phyloP scores from a whole-genome alignment of 2,888 invertebrate genomes.

The Eupithecia abbreviata region DNA sequence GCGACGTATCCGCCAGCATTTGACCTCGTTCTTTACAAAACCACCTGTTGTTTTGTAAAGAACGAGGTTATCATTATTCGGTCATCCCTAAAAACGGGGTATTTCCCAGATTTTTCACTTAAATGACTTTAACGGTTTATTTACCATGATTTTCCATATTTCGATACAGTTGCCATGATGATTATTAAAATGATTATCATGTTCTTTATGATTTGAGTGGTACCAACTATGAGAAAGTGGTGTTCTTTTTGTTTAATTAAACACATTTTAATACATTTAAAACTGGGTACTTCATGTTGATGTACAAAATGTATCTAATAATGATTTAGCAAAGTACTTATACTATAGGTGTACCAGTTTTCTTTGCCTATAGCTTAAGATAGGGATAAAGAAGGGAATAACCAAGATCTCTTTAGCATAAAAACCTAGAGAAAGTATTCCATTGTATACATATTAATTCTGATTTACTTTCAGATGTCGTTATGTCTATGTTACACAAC shows the following conservation, averaged over 20 bases:
- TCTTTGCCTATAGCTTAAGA: neutral
- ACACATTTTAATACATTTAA: neutral
- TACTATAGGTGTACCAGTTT: neutral
- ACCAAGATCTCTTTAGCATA: neutral
- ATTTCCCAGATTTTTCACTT: neutral
- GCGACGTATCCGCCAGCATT: neutral
- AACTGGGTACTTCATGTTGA: neutral
- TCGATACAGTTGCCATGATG: neutral
- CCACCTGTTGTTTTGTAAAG: too few relatives aligned
- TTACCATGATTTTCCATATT: neutral
- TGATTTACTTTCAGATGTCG: slow-evolving; percentile 23
- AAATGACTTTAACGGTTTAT: neutral
- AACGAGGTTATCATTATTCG: neutral
- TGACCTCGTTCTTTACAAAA: neutral
- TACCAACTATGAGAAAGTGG: neutral
- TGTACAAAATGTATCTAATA: neutral
- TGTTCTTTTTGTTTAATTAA: neutral
- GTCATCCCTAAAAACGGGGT: neutral
- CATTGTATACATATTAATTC: neutral
- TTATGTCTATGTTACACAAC: slow-evolving; percentile 61
- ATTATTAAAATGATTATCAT: neutral
- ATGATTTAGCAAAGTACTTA: neutral
- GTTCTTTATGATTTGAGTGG: neutral
- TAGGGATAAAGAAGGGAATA: neutral
- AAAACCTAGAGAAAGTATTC: slow-evolving; percentile 1